Conservation (phyloP, 2,888 invertebrate species). For the Drosophila meridionalis region DNA sequence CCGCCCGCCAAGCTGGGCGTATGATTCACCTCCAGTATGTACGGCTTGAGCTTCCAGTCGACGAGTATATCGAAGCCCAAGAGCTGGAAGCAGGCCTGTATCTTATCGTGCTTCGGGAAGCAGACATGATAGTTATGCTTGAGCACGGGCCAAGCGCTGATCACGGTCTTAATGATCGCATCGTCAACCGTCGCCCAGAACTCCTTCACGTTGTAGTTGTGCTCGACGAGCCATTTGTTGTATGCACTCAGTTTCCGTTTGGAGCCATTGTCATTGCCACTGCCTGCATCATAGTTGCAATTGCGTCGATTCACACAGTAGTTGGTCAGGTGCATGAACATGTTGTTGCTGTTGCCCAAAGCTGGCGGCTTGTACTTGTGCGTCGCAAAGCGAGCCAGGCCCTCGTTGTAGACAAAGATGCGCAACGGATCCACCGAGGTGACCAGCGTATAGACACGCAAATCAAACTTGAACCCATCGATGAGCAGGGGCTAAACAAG, state of each 20-base stretch:
- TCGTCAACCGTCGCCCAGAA: conserved; percentile 95
- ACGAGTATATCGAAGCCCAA: conserved; percentile 95
- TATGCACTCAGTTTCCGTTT: conserved; percentile 93
- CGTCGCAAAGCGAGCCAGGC: conserved; percentile 95
- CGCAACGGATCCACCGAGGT: conserved; percentile 96
- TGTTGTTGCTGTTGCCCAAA: conserved; percentile 92
- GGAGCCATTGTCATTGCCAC: conserved; percentile 89
- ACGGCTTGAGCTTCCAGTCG: conserved; percentile 93
- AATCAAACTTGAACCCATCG: conserved; percentile 96
- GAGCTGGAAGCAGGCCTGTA: conserved; percentile 95
- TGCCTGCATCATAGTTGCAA: conserved; percentile 92
- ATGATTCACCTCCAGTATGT: conserved; percentile 95
- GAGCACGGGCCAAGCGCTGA: conserved; percentile 94
- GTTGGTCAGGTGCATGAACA: conserved; percentile 97
- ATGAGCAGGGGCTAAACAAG: conserved; percentile 90
- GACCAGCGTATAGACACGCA: conserved; percentile 94
- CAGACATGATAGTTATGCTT: conserved; percentile 95
- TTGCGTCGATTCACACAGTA: conserved; percentile 97
- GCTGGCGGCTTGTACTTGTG: conserved; percentile 94
- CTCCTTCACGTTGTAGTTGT: conserved; percentile 90
- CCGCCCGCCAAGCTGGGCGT: conserved; percentile 96
- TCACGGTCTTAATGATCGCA: conserved; percentile 95
- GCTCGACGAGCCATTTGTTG: conserved; percentile 89
- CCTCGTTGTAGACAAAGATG: conserved; percentile 96
- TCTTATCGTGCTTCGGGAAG: conserved; percentile 94